Conservation (phyloP, 2,888 invertebrate species). For the Dolichomitus sp. region DNA sequence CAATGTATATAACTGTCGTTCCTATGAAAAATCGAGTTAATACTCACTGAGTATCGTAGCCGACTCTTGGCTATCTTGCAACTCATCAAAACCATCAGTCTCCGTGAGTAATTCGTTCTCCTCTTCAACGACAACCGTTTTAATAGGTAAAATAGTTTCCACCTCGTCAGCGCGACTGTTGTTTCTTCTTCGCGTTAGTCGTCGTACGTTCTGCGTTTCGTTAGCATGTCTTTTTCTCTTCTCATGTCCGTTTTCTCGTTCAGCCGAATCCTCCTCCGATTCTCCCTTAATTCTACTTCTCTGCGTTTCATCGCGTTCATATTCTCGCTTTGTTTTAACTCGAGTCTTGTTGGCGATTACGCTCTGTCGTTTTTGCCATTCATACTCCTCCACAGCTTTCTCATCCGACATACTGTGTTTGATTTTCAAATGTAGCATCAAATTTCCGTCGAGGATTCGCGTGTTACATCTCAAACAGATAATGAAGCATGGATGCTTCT, state of each 20-base stretch:
- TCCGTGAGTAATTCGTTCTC: background rate
- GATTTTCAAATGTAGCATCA: conserved; percentile 37
- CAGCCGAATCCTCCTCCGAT: background rate
- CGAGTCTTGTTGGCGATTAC: conserved; percentile 18
- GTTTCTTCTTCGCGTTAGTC: conserved; percentile 46
- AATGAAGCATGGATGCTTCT: conserved; percentile 56
- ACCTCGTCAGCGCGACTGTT: conserved; percentile 22
- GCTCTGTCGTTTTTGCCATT: conserved; percentile 48
- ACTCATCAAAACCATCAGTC: background rate
- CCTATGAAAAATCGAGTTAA: conserved; percentile 6
- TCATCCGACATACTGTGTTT: conserved; percentile 51
- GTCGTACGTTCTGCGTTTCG: conserved; percentile 11
- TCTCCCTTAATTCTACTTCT: conserved; percentile 12
- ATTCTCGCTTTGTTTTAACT: conserved; percentile 24
- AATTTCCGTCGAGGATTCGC: conserved; percentile 35
- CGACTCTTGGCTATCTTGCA: background rate
- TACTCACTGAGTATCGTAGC: conserved; percentile 5
- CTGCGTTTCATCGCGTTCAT: background rate
- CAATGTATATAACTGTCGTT: background rate
- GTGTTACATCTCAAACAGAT: conserved; percentile 50
- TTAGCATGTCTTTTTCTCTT: conserved; percentile 47
- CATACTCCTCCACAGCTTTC: conserved; percentile 51
- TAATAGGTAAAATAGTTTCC: background rate
- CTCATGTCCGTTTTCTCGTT: conserved; percentile 24
- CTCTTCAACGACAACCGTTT: conserved; percentile 10